These are phyloP conservation scores for Plagodis pulveraria DNA, from an alignment of 2,888 invertebrate species.

Conservation along the genomic window DNA sequence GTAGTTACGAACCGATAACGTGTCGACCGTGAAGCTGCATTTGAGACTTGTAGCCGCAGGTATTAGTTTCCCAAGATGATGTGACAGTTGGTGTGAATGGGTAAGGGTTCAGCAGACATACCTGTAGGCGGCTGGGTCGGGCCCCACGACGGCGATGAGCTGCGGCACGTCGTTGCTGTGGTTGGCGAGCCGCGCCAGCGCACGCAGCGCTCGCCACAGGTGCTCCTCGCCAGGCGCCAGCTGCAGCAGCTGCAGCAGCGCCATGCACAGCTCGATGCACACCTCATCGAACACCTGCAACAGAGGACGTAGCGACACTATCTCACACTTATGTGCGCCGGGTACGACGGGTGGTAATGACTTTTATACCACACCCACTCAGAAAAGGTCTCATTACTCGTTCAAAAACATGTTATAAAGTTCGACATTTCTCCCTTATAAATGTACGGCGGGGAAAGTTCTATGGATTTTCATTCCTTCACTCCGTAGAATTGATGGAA, in stretches of 20 bases:
- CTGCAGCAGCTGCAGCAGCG: constrained; percentile 94
- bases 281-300: constrained; percentile 96
- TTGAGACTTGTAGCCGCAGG: too few species aligned
- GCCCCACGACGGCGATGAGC: constrained; percentile 95
- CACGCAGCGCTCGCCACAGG: constrained; percentile 91
- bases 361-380: too few species aligned
- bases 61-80: too few species aligned
- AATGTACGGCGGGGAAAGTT: too few species aligned
- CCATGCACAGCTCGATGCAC: constrained; percentile 96
- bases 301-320: constrained; percentile 2
- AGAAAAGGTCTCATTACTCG: too few species aligned
- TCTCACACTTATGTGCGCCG: not conserved
- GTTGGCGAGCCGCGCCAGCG: constrained; percentile 89
- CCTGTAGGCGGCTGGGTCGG: constrained; percentile 89
- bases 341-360: too few species aligned
- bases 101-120: constrained; percentile 15
- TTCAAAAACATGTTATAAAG: too few species aligned
- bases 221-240: constrained; percentile 92
- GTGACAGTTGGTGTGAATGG: not conserved
- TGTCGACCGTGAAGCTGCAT: too few species aligned
- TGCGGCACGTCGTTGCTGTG: constrained; percentile 95
- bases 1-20: too few species aligned
- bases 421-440: too few species aligned
- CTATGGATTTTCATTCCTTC: too few species aligned
- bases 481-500: too few species aligned